Percentiles rank a stretch among this genome's conserved stretches.
These are phyloP conservation scores for Oreohelix idahoensis DNA, from an alignment of 1,140 invertebrate genomes.

Conservation along the genomic window DNA sequence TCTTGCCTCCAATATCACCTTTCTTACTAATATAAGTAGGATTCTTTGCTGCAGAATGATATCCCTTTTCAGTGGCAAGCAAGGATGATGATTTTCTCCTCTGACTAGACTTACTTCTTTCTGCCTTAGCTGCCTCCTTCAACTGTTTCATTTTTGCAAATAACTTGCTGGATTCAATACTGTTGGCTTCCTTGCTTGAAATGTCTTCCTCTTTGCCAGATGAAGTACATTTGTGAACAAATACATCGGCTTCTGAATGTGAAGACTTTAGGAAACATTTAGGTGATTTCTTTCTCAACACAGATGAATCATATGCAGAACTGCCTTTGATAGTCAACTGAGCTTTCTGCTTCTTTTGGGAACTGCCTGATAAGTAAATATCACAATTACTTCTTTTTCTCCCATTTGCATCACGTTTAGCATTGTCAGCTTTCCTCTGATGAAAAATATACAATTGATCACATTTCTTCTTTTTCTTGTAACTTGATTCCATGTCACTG, in stretches of 20 bases:
- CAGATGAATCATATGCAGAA: neutral
- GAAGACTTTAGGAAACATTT: neutral
- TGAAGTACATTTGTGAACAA: neutral
- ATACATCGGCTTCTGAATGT: neutral
- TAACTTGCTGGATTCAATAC: neutral
- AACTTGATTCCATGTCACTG: constrained; percentile 37
- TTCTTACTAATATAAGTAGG: neutral
- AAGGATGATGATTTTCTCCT: neutral
- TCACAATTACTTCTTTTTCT: neutral
- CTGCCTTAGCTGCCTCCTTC: constrained; percentile 11
- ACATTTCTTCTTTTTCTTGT: constrained; percentile 34
- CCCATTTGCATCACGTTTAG: neutral
- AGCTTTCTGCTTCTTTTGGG: neutral
- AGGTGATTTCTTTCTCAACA: neutral
- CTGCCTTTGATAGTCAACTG: neutral
- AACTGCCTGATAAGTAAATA: neutral
- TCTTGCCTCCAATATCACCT: neutral
- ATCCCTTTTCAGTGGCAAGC: neutral
- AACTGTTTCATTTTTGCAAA: constrained; percentile 21
- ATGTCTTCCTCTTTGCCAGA: neutral
- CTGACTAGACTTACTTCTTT: neutral
- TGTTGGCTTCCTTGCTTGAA: neutral
- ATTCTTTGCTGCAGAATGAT: neutral
- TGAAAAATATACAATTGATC: neutral
- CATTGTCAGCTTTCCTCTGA: too few species aligned